These are phyloP conservation scores for Anthoscopus minutus DNA, from an alignment of 2,113 vertebrate genomes.

Conservation along the genomic window DNA sequence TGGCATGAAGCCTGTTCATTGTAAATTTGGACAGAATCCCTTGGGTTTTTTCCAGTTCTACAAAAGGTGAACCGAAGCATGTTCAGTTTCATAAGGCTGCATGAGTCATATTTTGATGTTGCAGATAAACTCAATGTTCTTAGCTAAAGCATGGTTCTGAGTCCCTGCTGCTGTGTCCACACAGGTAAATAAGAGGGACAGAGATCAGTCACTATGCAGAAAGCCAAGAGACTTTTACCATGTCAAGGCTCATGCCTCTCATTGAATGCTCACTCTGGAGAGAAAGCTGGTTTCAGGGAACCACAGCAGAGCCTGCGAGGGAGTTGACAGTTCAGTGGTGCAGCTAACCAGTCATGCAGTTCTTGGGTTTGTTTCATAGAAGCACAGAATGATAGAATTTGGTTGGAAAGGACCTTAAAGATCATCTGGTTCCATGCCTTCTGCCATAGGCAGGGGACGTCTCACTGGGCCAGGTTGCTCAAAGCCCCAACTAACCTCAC, in stretches of 20 bases:
- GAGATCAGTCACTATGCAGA: neutral
- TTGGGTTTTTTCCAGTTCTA: neutral
- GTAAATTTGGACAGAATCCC: neutral
- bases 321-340: neutral
- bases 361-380: neutral
- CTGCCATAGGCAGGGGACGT: neutral
- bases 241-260: neutral
- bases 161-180: neutral
- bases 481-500: neutral
- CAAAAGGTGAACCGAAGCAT: neutral
- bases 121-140: neutral
- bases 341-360: neutral
- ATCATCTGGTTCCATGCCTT: neutral
- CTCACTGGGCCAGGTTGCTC: neutral
- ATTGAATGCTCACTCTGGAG: neutral
- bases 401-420: neutral
- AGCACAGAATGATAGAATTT: neutral
- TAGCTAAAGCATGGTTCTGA: neutral
- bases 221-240: neutral
- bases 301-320: neutral
- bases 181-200: neutral
- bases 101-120: neutral
- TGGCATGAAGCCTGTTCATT: neutral
- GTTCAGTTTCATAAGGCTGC: neutral
- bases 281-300: neutral